Evolutionary conservation across 2,797 vertebrate species (phyloP), one percentile per base, ranked within the genome.

Genomic region (Onychomys torridus): DNA sequence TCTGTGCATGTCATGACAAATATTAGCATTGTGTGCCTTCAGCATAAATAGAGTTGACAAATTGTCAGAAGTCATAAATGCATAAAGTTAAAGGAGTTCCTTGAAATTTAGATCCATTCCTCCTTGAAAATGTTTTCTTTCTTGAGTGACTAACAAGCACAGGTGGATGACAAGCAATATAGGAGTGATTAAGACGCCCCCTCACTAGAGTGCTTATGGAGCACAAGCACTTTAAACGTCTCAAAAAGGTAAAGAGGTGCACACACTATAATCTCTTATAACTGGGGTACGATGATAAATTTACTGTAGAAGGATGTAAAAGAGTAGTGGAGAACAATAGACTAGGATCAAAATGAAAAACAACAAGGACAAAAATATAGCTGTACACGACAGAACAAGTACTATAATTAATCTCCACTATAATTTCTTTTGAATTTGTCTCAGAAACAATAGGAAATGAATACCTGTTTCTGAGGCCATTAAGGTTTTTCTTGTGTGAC

Each of bases 61-160:
- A 83, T 7, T 89, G 93, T 87, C 89, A 97, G 63, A 97, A 89
- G 4, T 55, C 97, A 97, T 97, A 92, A 95, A 94, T 83, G 96
- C 95, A 69, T 97, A 94, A 34, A 49, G 6, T 90, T 95, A 97
- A 94, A 87, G 0, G 69, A 87, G 59, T 97, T 96, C 90, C 63
- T 32, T 78, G 16, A 88, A 97, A 83, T 96, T 73, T 95, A 86
- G 17, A 79, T 5, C 13, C 32, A 46, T 61, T 46, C 10, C 17
- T 78, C 17, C 34, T 87, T 92, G 49, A 91, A 95, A 95, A 43
- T 17, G 1, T 2, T 94, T 96, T 81, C 46, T 5, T 52, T 88
- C 43, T 71, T 78, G 32, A 95, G 32, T 73, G 95, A 82, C 46
- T 88, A 78, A 37, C 27, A 90, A 63, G 16, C 55, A 91, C 49